Evolutionary conservation across 2,888 invertebrate species (phyloP).

Genomic region (Nomada fucata): DNA sequence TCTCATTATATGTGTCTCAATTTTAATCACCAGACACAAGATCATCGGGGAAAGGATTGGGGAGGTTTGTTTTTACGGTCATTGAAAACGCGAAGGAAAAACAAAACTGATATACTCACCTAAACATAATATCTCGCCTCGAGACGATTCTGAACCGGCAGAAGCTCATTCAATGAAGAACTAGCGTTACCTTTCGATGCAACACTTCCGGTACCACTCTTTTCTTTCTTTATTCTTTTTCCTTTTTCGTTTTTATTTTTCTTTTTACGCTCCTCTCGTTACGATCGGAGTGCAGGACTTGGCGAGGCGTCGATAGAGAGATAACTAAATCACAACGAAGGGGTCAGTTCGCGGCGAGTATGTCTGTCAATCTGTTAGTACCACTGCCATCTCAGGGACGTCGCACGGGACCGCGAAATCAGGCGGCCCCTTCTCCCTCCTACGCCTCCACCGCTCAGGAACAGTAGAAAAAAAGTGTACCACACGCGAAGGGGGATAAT

Average conservation of each 20-base stretch:
- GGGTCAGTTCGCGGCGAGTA: slow-evolving; percentile 80
- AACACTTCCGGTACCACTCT: slow-evolving; percentile 65
- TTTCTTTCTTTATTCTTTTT: slow-evolving; percentile 40
- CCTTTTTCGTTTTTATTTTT: neutral
- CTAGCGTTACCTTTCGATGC: slow-evolving; percentile 54
- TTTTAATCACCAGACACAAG: too few relatives aligned
- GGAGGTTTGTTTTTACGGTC: neutral
- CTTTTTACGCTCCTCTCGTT: slow-evolving; percentile 1
- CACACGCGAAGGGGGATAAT: slow-evolving; percentile 46
- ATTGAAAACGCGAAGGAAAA: neutral
- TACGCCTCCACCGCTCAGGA: neutral
- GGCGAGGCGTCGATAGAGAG: slow-evolving; percentile 78
- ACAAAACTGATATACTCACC: slow-evolving; percentile 75
- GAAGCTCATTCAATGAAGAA: slow-evolving; percentile 74
- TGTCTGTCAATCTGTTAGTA: slow-evolving; percentile 81
- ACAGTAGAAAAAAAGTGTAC: slow-evolving; percentile 49
- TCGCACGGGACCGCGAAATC: slow-evolving; percentile 73
- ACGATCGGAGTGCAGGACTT: slow-evolving; percentile 68
- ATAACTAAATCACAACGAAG: slow-evolving; percentile 82
- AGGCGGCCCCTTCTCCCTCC: slow-evolving; percentile 61
- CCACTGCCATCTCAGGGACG: slow-evolving; percentile 77
- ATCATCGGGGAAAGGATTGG: neutral
- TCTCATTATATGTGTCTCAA: too few relatives aligned
- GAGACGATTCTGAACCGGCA: slow-evolving; percentile 71
- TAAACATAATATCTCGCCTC: slow-evolving; percentile 83